Evolutionary conservation across 2,888 invertebrate species (phyloP).

Genomic region (Cyclophora albipunctata): DNA sequence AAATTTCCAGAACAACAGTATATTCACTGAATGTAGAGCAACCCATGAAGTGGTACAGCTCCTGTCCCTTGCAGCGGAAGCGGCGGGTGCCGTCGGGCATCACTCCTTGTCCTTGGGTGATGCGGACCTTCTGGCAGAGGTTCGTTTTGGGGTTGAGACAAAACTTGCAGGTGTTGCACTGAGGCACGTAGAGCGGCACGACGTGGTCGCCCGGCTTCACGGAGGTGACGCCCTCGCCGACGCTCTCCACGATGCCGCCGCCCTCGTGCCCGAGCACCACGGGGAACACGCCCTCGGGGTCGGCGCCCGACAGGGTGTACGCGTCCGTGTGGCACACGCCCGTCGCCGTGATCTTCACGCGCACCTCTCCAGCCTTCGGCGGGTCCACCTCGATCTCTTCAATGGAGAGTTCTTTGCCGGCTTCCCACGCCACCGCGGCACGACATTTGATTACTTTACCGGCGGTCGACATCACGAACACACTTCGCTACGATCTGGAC

Average conservation of each 20-base stretch:
- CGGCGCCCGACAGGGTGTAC: slow-evolving; percentile 89
- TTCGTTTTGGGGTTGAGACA: slow-evolving; percentile 97
- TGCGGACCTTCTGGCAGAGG: slow-evolving; percentile 93
- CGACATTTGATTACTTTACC: slow-evolving; percentile 89
- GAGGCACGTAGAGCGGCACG: slow-evolving; percentile 96
- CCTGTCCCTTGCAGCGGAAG: slow-evolving; percentile 85
- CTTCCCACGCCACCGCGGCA: slow-evolving; percentile 98
- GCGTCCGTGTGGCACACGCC: slow-evolving; percentile 95
- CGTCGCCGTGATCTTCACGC: slow-evolving; percentile 85
- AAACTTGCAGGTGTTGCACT: slow-evolving; percentile 97
- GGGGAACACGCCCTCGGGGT: slow-evolving; percentile 94
- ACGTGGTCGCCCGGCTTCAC: slow-evolving; percentile 96
- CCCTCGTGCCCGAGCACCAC: slow-evolving; percentile 98
- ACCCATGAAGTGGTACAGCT: slow-evolving; percentile 95
- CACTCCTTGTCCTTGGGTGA: slow-evolving; percentile 89
- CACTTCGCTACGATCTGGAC: slow-evolving; percentile 24
- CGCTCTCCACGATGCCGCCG: slow-evolving; percentile 96
- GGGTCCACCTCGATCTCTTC: slow-evolving; percentile 96
- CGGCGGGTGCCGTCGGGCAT: slow-evolving; percentile 95
- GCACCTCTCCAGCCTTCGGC: slow-evolving; percentile 94
- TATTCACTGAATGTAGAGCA: slow-evolving; percentile 96
- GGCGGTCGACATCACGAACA: slow-evolving; percentile 52
- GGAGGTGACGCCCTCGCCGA: slow-evolving; percentile 92
- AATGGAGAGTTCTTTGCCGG: slow-evolving; percentile 89
- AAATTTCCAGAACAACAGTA: slow-evolving; percentile 95